Conservation (phyloP, 2,797 vertebrate species). For the Alcedo atthis region DNA sequence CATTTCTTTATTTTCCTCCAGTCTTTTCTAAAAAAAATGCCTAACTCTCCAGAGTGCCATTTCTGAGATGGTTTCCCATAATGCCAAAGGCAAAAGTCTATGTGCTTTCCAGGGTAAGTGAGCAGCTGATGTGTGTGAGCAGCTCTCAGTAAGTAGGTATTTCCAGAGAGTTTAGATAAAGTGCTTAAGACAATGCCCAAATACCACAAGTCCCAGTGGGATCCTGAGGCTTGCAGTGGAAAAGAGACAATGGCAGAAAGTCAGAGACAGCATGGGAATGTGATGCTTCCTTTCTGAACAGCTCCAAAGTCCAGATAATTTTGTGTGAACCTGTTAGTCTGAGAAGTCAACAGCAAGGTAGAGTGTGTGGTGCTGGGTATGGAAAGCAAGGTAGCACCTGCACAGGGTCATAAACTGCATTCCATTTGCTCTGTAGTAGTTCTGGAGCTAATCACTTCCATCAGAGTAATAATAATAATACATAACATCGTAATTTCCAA, state of each 20-base stretch:
- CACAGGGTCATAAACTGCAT: not conserved
- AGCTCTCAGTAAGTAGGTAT: constrained; percentile 3
- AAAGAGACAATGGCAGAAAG: not conserved
- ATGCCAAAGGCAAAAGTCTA: constrained; percentile 1
- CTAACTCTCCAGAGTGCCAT: constrained; percentile 26
- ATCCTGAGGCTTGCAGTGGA: not conserved
- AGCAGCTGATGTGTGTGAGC: constrained; percentile 8
- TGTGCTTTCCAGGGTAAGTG: not conserved
- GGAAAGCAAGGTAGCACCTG: not conserved
- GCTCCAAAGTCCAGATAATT: not conserved
- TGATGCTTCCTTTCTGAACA: not conserved
- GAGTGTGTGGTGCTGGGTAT: not conserved
- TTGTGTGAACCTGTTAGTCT: not conserved
- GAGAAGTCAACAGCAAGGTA: not conserved
- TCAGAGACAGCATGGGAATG: not conserved
- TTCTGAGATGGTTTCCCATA: constrained; percentile 25
- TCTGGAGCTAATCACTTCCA: not conserved
- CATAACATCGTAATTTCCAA: not conserved
- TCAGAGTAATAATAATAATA: not conserved
- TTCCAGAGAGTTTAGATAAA: constrained; percentile 41
- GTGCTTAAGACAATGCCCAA: constrained; percentile 25
- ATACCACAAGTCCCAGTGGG: not conserved
- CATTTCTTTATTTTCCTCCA: not conserved
- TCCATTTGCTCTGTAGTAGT: not conserved
- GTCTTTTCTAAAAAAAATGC: not conserved